Percentiles rank a stretch among this genome's conserved stretches.
These are phyloP conservation scores for Anneissia japonica DNA, from an alignment of 35 echinoderm and acorn worm species.

Conservation along the genomic window DNA sequence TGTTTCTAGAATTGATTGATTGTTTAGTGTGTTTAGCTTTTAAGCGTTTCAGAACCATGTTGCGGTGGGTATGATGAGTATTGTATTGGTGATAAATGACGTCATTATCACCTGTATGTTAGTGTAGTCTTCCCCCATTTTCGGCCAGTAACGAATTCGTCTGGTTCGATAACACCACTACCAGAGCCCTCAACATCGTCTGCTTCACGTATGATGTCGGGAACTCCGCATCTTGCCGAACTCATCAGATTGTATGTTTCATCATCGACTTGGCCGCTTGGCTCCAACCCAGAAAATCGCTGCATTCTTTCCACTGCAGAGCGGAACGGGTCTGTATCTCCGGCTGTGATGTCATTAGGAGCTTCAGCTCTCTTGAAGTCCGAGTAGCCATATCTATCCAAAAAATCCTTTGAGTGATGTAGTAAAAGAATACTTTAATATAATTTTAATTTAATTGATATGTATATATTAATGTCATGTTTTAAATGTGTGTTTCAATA, in stretches of 20 bases:
- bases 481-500: too few species aligned
- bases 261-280: not conserved
- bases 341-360: not conserved
- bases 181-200: not conserved
- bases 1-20: too few species aligned
- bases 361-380: not conserved
- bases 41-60: too few species aligned
- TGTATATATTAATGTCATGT: too few species aligned
- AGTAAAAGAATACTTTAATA: too few species aligned
- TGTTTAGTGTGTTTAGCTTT: too few species aligned
- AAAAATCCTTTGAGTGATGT: not conserved
- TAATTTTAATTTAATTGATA: too few species aligned
- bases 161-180: not conserved
- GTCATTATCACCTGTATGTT: slow-evolving; percentile 3
- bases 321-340: not conserved
- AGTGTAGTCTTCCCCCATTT: not conserved
- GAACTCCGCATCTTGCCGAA: not conserved
- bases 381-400: not conserved
- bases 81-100: too few species aligned
- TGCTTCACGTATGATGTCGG: not conserved
- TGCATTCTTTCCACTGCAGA: not conserved
- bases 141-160: not conserved
- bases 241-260: not conserved
- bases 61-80: too few species aligned
- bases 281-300: not conserved